Percentiles rank a stretch among this genome's conserved stretches.
Evolutionary conservation across 64 coral and sea anemone species (phyloP).

Genomic region (Dendronephthya gigantea): DNA sequence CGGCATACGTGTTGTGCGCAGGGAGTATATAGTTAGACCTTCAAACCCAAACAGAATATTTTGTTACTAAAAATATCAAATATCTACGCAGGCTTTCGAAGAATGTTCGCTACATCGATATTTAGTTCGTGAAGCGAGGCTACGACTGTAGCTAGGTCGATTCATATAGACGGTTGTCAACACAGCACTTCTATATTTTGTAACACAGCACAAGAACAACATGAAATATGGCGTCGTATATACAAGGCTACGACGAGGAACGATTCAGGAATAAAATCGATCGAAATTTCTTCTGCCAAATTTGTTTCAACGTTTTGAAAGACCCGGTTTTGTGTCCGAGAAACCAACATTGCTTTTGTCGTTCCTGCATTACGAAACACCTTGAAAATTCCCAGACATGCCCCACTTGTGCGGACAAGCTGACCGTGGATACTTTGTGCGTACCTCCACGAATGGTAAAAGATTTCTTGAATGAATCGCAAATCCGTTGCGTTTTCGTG

Average conservation of each 20-base stretch:
- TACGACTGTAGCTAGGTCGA: no score
- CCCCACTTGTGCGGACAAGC: neutral
- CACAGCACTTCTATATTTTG: neutral
- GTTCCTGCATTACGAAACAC: neutral
- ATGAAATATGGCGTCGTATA: neutral
- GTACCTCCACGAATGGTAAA: neutral
- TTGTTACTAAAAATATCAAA: no score
- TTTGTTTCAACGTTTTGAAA: neutral
- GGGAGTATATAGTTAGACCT: no score
- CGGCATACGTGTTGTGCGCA: no score
- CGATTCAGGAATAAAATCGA: neutral
- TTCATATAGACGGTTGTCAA: no score
- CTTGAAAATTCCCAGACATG: neutral
- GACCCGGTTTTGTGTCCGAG: neutral
- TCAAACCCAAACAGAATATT: no score
- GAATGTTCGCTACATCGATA: no score
- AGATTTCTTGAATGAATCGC: neutral
- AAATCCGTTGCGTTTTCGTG: neutral
- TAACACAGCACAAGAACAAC: neutral
- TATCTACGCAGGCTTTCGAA: no score
- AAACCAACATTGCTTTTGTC: constrained; percentile 2
- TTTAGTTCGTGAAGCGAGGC: no score
- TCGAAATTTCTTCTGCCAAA: neutral
- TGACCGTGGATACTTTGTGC: neutral
- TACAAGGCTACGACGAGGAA: neutral